Conservation (phyloP, 2,888 invertebrate genomes). For the Microplitis manilae region DNA sequence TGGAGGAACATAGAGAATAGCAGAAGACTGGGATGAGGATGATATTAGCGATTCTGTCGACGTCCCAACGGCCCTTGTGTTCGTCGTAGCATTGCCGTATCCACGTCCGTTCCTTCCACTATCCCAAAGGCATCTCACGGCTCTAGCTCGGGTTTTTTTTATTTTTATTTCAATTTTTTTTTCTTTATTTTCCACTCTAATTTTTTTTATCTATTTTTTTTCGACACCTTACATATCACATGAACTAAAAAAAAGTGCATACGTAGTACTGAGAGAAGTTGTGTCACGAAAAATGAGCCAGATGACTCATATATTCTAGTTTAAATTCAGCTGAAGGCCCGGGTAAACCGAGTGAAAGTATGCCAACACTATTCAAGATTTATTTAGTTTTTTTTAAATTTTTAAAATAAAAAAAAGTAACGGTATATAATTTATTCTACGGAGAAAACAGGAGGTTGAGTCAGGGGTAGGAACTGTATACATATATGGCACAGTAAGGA, state of each 20-base stretch:
- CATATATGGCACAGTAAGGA: neutral
- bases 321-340: conserved; percentile 24
- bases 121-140: conserved; percentile 48
- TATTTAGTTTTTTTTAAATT: conserved; percentile 16
- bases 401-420: conserved; percentile 2
- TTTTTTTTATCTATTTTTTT: conserved; percentile 6
- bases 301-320: conserved; percentile 25
- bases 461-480: too few relatives aligned
- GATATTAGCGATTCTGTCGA: conserved; percentile 42
- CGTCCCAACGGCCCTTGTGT: conserved; percentile 44
- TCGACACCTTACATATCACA: conserved; percentile 8
- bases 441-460: neutral
- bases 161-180: conserved; percentile 30
- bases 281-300: conserved; percentile 17
- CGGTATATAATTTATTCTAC: conserved; percentile 37
- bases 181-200: conserved; percentile 16
- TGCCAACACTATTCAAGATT: conserved; percentile 16
- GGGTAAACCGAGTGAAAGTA: conserved; percentile 27
- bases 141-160: conserved; percentile 37
- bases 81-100: conserved; percentile 32
- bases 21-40: conserved; percentile 30
- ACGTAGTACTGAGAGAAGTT: conserved; percentile 18
- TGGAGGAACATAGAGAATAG: conserved; percentile 12
- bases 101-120: conserved; percentile 45
- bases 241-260: conserved; percentile 19